Evolutionary conservation across 2,888 invertebrate species (phyloP), one percentile per base, ranked within the genome.

Genomic region (Temnothorax ravouxi): DNA sequence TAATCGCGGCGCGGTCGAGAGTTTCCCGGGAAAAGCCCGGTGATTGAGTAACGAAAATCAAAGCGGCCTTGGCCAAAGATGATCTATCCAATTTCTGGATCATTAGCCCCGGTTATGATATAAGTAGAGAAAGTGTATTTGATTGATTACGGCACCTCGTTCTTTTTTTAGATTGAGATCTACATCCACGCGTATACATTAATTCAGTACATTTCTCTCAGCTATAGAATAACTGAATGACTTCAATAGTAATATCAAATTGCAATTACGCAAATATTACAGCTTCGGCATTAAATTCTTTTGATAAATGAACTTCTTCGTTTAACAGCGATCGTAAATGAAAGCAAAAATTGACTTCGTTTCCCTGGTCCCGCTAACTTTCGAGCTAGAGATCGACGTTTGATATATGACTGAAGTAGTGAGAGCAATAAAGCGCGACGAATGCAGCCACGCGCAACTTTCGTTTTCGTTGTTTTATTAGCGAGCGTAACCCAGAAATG

Each of bases 401-500:
- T 56, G 64, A 52, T 21, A 44, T 9, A 64, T 64, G 29, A 66
- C 11, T 52, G 52, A 15, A 54, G 41, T 54, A n/a, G 41, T 54
- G 67, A 41, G 54, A 41, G 54, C 54, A 54, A 54, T 66, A 76
- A 76, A 66, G 38, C 66, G 52, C 67, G 77, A 75, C 64, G 50
- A 64, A 41, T 2, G 18, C 21, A 29, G 29, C 13, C 25, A 38
- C 76, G 64, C 41, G 41, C 52, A 15, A 79, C 79, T 79, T 79
- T 79, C 77, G 21, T 79, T 71, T 56, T 79, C 79, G 79, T 77
- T 15, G 72, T 72, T 34, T 79, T 47, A 79, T 79, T 72, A 56
- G 13, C 47, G 44, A 47, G 54, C 74, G 29, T 72, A 59, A 72
- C 44, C 77, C 56, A 71, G 66, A 67, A 67, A 67, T 41, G 47